Conservation (phyloP, 1,140 invertebrate species). For the Camponotus vicinus region DNA sequence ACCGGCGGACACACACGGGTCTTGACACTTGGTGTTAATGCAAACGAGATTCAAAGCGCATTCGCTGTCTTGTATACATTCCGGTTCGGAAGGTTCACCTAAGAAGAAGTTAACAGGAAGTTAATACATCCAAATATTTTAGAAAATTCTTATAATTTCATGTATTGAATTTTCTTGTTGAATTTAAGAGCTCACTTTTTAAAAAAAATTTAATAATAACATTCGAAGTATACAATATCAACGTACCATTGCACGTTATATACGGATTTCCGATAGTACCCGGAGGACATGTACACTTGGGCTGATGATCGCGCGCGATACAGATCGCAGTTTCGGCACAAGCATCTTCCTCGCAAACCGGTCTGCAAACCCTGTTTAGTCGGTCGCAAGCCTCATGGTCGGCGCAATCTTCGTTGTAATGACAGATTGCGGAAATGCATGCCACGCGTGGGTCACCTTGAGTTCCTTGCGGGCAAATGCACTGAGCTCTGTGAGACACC, state of each 20-base stretch:
- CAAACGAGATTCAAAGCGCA: conserved; percentile 92
- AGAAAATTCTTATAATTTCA: background rate
- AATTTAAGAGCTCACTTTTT: conserved; percentile 36
- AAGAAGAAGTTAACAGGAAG: background rate
- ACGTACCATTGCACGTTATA: conserved; percentile 88
- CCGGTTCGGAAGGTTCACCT: conserved; percentile 82
- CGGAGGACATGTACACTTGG: conserved; percentile 91
- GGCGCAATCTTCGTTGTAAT: conserved; percentile 96
- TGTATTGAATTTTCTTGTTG: background rate
- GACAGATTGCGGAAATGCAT: conserved; percentile 94
- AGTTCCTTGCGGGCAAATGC: conserved; percentile 93
- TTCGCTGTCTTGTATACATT: conserved; percentile 92
- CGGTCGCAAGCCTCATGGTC: conserved; percentile 94
- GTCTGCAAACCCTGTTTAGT: conserved; percentile 93
- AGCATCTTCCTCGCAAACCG: conserved; percentile 92
- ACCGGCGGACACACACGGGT: conserved; percentile 90
- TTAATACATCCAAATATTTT: background rate
- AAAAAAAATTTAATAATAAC: background rate
- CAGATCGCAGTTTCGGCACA: conserved; percentile 93
- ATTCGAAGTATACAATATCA: conserved; percentile 46
- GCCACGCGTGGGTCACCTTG: conserved; percentile 93
- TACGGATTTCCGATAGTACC: conserved; percentile 93
- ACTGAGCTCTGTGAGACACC: conserved; percentile 91
- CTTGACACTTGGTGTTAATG: conserved; percentile 91
- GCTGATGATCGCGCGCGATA: conserved; percentile 90